Conservation (phyloP, 2,113 vertebrate species). For the Verasper variegatus region DNA sequence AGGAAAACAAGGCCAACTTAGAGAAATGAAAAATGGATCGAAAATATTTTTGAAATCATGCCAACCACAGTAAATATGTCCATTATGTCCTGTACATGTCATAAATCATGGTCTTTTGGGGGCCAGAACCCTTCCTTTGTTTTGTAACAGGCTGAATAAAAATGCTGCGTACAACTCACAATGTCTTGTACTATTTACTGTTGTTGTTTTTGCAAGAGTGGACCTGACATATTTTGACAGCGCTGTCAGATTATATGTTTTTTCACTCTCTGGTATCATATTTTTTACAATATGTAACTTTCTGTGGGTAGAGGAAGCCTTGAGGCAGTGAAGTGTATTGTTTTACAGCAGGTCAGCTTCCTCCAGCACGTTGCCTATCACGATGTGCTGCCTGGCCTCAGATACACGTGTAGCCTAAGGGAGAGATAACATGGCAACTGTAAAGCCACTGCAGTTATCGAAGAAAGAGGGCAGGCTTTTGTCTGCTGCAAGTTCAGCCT, state of each 20-base stretch:
- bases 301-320: constrained; percentile 11
- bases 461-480: neutral
- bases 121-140: neutral
- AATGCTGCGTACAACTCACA: neutral
- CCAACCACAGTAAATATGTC: too few relatives aligned
- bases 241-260: constrained; percentile 22
- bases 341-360: constrained; percentile 26
- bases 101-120: neutral
- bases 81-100: too few relatives aligned
- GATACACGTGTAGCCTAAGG: constrained; percentile 33
- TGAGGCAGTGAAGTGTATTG: constrained; percentile 26
- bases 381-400: constrained; percentile 7
- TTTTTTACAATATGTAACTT: constrained; percentile 24
- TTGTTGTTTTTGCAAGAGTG: neutral
- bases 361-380: constrained; percentile 21
- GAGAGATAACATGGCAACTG: constrained; percentile 28
- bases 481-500: neutral
- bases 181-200: neutral
- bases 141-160: neutral
- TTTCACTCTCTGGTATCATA: constrained; percentile 10
- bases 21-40: too few relatives aligned
- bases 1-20: too few relatives aligned
- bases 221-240: constrained; percentile 23
- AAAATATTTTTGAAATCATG: too few relatives aligned
- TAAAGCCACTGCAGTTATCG: constrained; percentile 3